Evolutionary conservation across 2,113 vertebrate species (phyloP).

Genomic region (Genyomyrus donnyi): DNA sequence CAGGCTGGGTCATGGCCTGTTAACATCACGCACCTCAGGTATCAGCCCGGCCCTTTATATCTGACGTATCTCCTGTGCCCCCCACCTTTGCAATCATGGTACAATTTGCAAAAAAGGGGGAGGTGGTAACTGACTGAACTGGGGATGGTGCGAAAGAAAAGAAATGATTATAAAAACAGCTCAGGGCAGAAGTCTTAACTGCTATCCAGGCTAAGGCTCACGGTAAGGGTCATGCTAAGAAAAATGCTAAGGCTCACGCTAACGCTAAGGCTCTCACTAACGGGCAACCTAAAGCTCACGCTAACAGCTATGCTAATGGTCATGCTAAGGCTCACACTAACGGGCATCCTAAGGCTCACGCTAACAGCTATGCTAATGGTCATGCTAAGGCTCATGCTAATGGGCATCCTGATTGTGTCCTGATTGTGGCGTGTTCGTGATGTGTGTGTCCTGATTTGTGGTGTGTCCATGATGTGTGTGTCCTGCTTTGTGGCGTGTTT

Average conservation of each 20-base stretch:
- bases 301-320: too few species aligned
- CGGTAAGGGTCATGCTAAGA: too few species aligned
- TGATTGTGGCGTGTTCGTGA: too few species aligned
- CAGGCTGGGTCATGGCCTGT: neutral
- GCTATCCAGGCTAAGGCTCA: too few species aligned
- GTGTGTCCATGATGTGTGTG: neutral
- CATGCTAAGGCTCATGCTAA: too few species aligned
- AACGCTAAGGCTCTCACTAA: too few species aligned
- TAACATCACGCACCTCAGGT: neutral
- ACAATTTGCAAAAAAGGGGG: neutral
- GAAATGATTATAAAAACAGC: neutral
- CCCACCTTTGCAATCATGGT: neutral
- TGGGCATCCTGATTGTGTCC: neutral
- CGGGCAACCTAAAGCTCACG: too few species aligned
- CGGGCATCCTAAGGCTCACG: too few species aligned
- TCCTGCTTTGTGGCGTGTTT: neutral
- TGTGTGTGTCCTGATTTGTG: neutral
- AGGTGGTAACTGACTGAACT: neutral
- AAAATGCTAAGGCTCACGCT: too few species aligned
- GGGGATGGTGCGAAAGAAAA: neutral
- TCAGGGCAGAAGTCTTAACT: neutral
- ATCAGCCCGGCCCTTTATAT: neutral
- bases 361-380: too few species aligned
- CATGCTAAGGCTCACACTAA: too few species aligned
- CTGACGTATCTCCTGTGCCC: neutral